Evolutionary conservation across 1,140 invertebrate species (phyloP), one percentile per base, ranked within the genome.

Genomic region (Agraylea sexmaculata): DNA sequence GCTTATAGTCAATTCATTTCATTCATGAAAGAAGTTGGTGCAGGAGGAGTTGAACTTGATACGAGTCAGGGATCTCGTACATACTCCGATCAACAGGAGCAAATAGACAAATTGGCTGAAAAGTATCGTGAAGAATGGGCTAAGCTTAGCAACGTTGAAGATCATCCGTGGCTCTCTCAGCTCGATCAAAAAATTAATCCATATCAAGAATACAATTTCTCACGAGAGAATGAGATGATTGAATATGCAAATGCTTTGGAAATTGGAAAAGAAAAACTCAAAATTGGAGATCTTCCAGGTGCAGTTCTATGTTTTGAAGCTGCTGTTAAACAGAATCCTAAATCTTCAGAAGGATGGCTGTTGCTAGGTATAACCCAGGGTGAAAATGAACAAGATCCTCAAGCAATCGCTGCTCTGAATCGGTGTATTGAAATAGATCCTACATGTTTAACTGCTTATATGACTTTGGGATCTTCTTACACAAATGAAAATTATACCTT

Each of bases 301-400:
- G 94, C 95, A 17, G 92, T 97, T 1, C 64, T 99, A 3, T 85
- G 92, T 53, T 98, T 98, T 68, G 95, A 99, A 70, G 87, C 89
- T 39, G 92, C 92, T 27, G 87, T 82, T 5, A 82, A 91, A 57
- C 80, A 92, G 58, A 69, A 89, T 43, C 77, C 83, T 2, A 69
- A 81, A 22, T 83, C 88, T 58, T 58, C 75, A 1, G 78, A 91
- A 60, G 84, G 85, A 20, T 89, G 86, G 86, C 70, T 81, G 30
- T 58, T 86, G 18, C 62, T 91, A 5, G 87, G 86, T 6, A 84
- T 81, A 25, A 86, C 88, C 12, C 92, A 97, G 62, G 90, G 93
- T 22, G 89, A 97, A 68, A 69, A 69, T 59, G 74, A 77, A 51
- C 75, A 87, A 61, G 90, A 94, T 64, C 80, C 83, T 8, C 69